A percentile compares a stretch with the other conserved stretches of the same genome.
Conservation (phyloP, 2,113 vertebrate species). For the Mohoua ochrocephala region DNA sequence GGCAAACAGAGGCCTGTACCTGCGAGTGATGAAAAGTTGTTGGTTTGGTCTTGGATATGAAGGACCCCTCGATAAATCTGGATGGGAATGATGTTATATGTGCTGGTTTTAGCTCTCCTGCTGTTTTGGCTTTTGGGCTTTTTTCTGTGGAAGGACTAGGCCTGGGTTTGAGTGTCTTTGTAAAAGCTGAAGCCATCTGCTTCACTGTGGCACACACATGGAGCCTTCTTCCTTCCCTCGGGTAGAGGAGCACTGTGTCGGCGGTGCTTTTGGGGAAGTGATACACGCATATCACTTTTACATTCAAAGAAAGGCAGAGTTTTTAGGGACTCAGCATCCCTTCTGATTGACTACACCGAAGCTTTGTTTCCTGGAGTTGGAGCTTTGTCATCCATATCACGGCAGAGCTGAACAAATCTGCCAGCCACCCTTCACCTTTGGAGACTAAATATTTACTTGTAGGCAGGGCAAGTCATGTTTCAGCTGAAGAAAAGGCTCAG, state of each 20-base stretch:
- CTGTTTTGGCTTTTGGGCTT: neutral
- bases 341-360: neutral
- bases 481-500: neutral
- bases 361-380: neutral
- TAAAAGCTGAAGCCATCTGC: neutral
- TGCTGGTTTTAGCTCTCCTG: neutral
- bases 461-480: neutral
- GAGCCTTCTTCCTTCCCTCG: neutral
- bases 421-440: neutral
- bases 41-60: neutral
- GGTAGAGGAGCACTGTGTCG: neutral
- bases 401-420: neutral
- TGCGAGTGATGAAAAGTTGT: neutral
- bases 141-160: neutral
- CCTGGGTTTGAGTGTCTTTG: neutral
- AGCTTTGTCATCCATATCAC: neutral
- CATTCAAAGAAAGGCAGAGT: neutral
- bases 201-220: neutral
- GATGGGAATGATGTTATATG: neutral
- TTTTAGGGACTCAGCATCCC: neutral
- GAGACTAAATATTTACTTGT: neutral
- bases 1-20: neutral
- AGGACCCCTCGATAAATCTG: neutral
- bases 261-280: neutral
- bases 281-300: fast-evolving